These are phyloP conservation scores for Chamaedrilus cognettii DNA, from an alignment of 2,888 invertebrate species.

Conservation along the genomic window DNA sequence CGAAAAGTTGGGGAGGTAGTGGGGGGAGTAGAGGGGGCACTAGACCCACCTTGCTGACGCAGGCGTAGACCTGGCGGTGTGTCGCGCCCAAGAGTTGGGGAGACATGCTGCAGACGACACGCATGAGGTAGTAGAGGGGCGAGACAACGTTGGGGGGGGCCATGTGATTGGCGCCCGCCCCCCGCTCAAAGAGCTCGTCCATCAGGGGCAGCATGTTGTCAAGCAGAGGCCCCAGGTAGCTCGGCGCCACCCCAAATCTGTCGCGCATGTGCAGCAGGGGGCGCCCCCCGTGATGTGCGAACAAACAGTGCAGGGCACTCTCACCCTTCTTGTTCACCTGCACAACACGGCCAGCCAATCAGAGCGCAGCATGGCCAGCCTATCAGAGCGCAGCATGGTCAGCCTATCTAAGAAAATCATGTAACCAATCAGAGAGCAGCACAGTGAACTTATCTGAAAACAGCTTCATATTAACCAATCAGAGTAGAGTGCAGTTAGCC, in stretches of 20 bases:
- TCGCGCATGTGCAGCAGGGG: slow-evolving; percentile 39
- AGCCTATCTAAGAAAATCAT: too few relatives aligned
- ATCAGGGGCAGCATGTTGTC: slow-evolving; percentile 43
- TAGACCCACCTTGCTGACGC: slow-evolving; percentile 7
- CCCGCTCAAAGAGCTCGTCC: slow-evolving; percentile 43
- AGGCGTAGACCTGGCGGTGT: slow-evolving; percentile 30
- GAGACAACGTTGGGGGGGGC: slow-evolving; percentile 38
- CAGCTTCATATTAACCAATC: too few relatives aligned
- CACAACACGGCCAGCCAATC: too few relatives aligned
- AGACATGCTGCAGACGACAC: slow-evolving; percentile 39
- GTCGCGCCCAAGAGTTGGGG: slow-evolving; percentile 36
- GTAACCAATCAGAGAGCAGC: too few relatives aligned
- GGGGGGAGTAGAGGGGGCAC: neutral
- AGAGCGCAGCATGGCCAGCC: too few relatives aligned
- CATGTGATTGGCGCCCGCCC: slow-evolving; percentile 37
- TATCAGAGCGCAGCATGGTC: too few relatives aligned
- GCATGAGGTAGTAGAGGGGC: slow-evolving; percentile 39
- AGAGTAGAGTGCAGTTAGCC: too few relatives aligned
- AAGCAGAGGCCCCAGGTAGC: slow-evolving; percentile 37
- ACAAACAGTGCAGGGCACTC: slow-evolving; percentile 72
- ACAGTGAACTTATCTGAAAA: too few relatives aligned
- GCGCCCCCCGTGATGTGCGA: slow-evolving; percentile 41
- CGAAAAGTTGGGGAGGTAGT: too few relatives aligned
- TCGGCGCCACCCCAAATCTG: slow-evolving; percentile 37
- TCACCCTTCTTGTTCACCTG: slow-evolving; percentile 64